Evolutionary conservation across 2,113 vertebrate genomes (phyloP), one percentile per base, ranked within the genome.

Genomic region (Eudyptes chrysolophus): DNA sequence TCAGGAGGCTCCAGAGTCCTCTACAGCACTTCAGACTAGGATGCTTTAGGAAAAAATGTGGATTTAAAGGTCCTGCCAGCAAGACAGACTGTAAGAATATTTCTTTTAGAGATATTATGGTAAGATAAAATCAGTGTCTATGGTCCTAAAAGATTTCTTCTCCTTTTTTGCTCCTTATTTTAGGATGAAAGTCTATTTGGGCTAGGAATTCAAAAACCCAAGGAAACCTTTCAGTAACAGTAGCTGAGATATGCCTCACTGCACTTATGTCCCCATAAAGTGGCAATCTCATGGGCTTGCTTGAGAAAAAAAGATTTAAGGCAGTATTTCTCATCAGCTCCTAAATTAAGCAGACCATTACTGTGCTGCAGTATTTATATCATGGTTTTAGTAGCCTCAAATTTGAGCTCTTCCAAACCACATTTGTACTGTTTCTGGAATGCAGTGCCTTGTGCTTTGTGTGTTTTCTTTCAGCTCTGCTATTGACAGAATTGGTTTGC

Each of bases 401-500:
- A 89, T 62, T 25, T 74, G 16, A 93, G 38, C 32, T 74, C 82
- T 87, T 85, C 79, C 78, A 95, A 92, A 64, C 52, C 27, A 46
- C 54, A 72, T 55, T 96, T 83, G 46, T 68, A 46, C 44, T 36
- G 52, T 85, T 96, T 85, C 91, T 96, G 74, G 82, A 94, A 93
- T 66, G 65, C 36, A 77, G 38, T 66, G 55, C 34, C 80, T 92
- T 88, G 64, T 55, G 36, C 44, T 93, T 84, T 91, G 58, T 90
- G 57, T 89, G 55, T 80, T 96, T 96, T 87, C 87, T 95, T 93
- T 95, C 79, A 83, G 90, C 81, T 96, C 70, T 64, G 68, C 89
- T 94, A 87, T 92, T 95, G 85, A 87, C 75, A 89, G 76, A 55
- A 76, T 60, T 89, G 87, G 82, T 87, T 96, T 97, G 57, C 58